Percentiles rank a stretch among this genome's conserved stretches.
Conservation (phyloP, 2,797 vertebrate genomes). For the Pampus argenteus region DNA sequence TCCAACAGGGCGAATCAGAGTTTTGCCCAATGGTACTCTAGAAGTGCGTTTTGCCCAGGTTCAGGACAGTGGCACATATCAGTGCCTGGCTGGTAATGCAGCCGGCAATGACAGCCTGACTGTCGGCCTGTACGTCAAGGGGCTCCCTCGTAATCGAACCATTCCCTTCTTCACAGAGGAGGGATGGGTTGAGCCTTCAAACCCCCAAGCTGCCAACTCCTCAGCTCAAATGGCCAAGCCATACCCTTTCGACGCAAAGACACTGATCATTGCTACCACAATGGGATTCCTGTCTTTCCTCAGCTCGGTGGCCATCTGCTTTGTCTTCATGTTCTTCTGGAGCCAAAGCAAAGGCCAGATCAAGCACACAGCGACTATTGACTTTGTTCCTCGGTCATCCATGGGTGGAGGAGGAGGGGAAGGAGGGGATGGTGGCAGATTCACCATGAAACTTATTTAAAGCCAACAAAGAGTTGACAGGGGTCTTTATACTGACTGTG, state of each 20-base stretch:
- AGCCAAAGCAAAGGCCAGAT: slow-evolving; percentile 92
- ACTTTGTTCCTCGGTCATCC: slow-evolving; percentile 87
- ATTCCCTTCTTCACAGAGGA: slow-evolving; percentile 76
- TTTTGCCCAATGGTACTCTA: slow-evolving; percentile 87
- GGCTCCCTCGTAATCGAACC: slow-evolving; percentile 80
- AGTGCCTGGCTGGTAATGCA: slow-evolving; percentile 88
- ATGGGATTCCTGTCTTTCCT: slow-evolving; percentile 93
- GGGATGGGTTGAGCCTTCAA: slow-evolving; percentile 78
- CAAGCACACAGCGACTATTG: slow-evolving; percentile 89
- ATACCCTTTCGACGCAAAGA: slow-evolving; percentile 87
- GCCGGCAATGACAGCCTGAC: slow-evolving; percentile 90
- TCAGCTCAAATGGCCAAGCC: slow-evolving; percentile 77
- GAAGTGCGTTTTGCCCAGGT: slow-evolving; percentile 89
- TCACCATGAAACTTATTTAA: slow-evolving; percentile 89
- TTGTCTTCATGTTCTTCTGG: slow-evolving; percentile 94
- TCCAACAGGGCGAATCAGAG: slow-evolving; percentile 83
- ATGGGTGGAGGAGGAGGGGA: slow-evolving; percentile 83
- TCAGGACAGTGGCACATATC: slow-evolving; percentile 87
- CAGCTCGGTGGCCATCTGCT: slow-evolving; percentile 91
- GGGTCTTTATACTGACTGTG: slow-evolving; percentile 18
- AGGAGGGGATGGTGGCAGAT: slow-evolving; percentile 81
- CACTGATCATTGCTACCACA: slow-evolving; percentile 89
- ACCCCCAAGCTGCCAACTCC: slow-evolving; percentile 79
- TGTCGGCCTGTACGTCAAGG: slow-evolving; percentile 86
- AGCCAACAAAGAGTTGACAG: slow-evolving; percentile 5